Conservation (phyloP, 2,797 vertebrate genomes). For the Sebastes steindachneri region DNA sequence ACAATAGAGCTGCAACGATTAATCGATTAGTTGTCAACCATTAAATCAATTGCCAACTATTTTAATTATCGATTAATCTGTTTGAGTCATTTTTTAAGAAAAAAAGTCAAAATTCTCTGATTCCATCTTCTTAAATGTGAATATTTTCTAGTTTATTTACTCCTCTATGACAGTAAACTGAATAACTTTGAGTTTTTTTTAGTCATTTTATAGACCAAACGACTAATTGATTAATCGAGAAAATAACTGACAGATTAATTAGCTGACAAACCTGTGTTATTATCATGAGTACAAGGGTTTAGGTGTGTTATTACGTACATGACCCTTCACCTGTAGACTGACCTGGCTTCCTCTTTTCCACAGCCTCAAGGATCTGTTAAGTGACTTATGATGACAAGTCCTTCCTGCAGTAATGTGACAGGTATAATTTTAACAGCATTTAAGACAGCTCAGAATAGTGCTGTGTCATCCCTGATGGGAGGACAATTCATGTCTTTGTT, state of each 20-base stretch:
- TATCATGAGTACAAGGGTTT: neutral
- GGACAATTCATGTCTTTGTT: neutral
- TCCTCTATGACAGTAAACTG: too few species aligned
- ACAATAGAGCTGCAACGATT: too few species aligned
- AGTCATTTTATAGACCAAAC: too few species aligned
- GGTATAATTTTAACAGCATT: neutral
- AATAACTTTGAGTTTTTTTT: fast-evolving
- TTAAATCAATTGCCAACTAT: too few species aligned
- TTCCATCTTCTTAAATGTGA: too few species aligned
- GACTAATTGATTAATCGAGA: too few species aligned
- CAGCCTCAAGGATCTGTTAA: slow-evolving; percentile 7
- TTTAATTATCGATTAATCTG: too few species aligned
- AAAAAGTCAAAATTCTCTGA: too few species aligned
- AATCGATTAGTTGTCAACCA: too few species aligned
- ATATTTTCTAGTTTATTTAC: fast-evolving
- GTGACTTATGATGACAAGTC: slow-evolving; percentile 24
- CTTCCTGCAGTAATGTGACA: slow-evolving; percentile 26
- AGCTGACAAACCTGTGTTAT: neutral
- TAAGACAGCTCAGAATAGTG: neutral
- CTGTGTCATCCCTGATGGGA: neutral
- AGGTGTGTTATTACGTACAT: neutral
- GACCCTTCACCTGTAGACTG: neutral
- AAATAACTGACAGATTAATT: too few species aligned
- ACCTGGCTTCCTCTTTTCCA: neutral
- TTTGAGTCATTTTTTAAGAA: too few species aligned